Evolutionary conservation across 1,140 invertebrate genomes (phyloP).

Genomic region (Magallana angulata): DNA sequence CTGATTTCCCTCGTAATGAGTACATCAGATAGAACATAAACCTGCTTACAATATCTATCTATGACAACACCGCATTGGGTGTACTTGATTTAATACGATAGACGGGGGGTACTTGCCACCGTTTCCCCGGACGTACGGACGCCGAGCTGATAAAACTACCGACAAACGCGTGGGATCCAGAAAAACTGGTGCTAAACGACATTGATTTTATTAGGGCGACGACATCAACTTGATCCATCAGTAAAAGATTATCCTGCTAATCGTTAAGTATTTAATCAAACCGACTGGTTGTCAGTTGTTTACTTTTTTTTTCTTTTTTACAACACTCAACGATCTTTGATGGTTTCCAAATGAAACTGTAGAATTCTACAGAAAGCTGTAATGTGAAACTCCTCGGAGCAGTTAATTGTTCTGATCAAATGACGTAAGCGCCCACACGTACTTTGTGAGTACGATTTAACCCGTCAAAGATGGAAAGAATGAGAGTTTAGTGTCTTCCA

Average conservation of each 20-base stretch:
- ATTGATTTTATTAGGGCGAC: conserved; percentile 1
- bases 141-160: not conserved
- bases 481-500: too few species aligned
- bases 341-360: not conserved
- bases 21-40: not conserved
- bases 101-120: not conserved
- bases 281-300: not conserved
- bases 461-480: too few species aligned
- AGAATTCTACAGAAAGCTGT: not conserved
- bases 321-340: not conserved
- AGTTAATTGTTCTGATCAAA: too few species aligned
- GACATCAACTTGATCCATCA: conserved; percentile 16
- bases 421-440: too few species aligned
- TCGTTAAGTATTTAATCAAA: conserved; percentile 21
- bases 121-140: not conserved
- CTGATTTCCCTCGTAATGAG: not conserved
- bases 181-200: conserved; percentile 29
- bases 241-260: conserved; percentile 18
- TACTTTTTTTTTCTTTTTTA: not conserved
- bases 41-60: not conserved
- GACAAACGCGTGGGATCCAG: not conserved
- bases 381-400: not conserved
- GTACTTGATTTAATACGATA: not conserved
- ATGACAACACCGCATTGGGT: not conserved
- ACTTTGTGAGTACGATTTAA: too few species aligned